phyloP scores from a whole-genome alignment of 2,888 invertebrate species.

The Phymatocera aterrima region DNA sequence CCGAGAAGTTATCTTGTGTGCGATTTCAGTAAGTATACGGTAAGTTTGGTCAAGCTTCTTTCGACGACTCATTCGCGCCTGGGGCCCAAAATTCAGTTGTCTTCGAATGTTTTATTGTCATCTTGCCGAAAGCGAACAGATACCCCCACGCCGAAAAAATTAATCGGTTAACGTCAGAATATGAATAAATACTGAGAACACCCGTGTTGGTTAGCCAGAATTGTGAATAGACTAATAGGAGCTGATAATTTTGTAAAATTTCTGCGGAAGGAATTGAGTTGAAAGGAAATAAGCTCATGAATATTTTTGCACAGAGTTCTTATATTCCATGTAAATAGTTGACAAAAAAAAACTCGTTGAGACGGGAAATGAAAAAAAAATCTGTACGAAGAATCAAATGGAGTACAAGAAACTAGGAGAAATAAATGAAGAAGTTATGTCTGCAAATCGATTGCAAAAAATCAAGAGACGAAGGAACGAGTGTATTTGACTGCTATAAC shows the following conservation, averaged over 20 bases:
- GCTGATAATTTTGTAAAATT: neutral
- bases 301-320: neutral
- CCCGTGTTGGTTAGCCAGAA: neutral
- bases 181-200: neutral
- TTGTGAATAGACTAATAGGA: neutral
- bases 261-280: neutral
- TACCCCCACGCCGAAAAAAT: no score
- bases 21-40: no score
- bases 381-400: neutral
- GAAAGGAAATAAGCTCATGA: neutral
- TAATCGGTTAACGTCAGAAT: no score
- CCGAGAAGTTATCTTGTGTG: no score
- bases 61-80: no score
- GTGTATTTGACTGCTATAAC: no score
- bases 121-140: no score
- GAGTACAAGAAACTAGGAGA: neutral
- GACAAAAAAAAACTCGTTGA: no score
- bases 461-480: constrained; percentile 24
- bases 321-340: neutral
- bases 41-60: no score
- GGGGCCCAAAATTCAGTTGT: no score
- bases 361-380: neutral
- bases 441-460: constrained; percentile 33
- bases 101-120: no score
- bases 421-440: neutral